Base-by-base conservation (phyloP, 2,888 invertebrate genomes). In the Eulithis testata region DNA sequence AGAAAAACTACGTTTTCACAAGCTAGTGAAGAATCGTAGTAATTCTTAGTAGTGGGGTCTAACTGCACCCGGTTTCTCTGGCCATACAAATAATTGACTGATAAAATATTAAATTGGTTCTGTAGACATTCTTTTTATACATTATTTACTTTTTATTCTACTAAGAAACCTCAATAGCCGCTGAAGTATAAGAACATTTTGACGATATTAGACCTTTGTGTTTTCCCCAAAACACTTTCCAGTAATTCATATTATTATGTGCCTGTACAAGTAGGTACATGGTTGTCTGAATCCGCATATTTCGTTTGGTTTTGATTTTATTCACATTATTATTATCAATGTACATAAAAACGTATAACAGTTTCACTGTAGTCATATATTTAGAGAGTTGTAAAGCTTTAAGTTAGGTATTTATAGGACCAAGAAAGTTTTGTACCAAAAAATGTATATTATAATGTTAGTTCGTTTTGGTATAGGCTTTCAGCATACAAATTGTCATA, bases 371-470 rank as follows among this genome's bases (percentile, higher is more conserved):
- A 92, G 91, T 93, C 91, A 92, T 89, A 88, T 59, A 80, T 73
- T 81, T 74, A 85, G 87, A 88, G 82, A 87, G 84, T 85, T 76
- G 83, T 76, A 89, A 91, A 93, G 93, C 93, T 93, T 93, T 93
- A 93, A 91, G 76, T 80, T 87, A 90, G 83, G 70, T 83, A 80
- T 78, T 75, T 85, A 79, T 80, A 80, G 80, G 81, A 74, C 73
- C 77, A 78, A 82, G 88, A 84, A 91, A 90, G 90, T 88, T 91
- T 86, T 89, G 83, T 90, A 90, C 91, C 92, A 91, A 93, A 93
- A 88, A 90, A 83, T 91, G 87, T 91, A 89, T 90, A 90, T 90
- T 90, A 78, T 84, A 73, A 78, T 85, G 83, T 86, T 88, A 89
- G 85, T 85, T 86, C 74, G 81, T 86, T 89, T 91, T 92, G 92